Evolutionary conservation across 1,140 invertebrate species (phyloP).

Genomic region (Drosophila elegans): DNA sequence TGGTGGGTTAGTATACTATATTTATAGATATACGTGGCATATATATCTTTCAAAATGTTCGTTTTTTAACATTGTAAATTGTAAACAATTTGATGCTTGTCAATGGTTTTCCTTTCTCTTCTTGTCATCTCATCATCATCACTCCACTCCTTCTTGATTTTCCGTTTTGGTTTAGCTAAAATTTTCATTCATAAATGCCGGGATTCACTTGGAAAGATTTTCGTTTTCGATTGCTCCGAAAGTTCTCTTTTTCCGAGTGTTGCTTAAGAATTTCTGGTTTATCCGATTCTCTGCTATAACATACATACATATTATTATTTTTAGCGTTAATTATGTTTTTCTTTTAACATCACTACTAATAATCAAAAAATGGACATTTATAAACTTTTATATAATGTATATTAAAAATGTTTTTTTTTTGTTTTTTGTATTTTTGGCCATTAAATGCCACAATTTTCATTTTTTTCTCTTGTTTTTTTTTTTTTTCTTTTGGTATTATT

Average conservation of each 20-base stretch:
- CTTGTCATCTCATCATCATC: background rate
- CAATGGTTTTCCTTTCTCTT: slow-evolving; percentile 33
- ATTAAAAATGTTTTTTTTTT: slow-evolving; percentile 65
- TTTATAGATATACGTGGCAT: slow-evolving; percentile 79
- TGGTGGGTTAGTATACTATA: slow-evolving; percentile 84
- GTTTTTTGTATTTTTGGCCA: slow-evolving; percentile 34
- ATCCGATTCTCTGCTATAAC: slow-evolving; percentile 57
- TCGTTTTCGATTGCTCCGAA: slow-evolving; percentile 25
- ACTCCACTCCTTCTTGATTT: background rate
- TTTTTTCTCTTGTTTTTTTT: slow-evolving; percentile 26
- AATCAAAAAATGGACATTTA: slow-evolving; percentile 83
- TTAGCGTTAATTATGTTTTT: slow-evolving; percentile 62
- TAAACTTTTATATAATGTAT: slow-evolving; percentile 76
- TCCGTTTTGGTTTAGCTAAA: slow-evolving; percentile 21
- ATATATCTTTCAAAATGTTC: slow-evolving; percentile 75
- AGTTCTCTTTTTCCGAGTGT: slow-evolving; percentile 14
- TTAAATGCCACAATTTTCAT: slow-evolving; percentile 35
- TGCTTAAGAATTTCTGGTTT: slow-evolving; percentile 32
- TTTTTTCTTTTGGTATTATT: slow-evolving; percentile 10
- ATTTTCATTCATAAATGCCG: slow-evolving; percentile 48
- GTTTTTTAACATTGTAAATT: slow-evolving; percentile 70
- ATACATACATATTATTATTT: slow-evolving; percentile 68
- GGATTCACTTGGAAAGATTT: slow-evolving; percentile 42
- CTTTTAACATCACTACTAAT: slow-evolving; percentile 81
- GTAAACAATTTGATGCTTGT: slow-evolving; percentile 61